Conservation (phyloP, 2,888 invertebrate species). For the Balanococcus diminutus region DNA sequence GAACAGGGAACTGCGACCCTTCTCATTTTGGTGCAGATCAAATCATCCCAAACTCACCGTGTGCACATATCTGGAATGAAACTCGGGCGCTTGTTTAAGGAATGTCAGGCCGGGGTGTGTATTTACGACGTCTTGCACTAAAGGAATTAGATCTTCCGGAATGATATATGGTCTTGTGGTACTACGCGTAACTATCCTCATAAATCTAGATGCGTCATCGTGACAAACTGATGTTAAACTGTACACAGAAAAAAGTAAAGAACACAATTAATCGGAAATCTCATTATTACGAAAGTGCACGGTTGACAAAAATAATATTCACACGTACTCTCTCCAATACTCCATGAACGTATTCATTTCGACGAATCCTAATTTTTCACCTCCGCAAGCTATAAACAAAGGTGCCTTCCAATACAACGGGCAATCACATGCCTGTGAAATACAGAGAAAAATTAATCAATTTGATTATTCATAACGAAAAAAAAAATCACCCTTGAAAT, state of each 20-base stretch:
- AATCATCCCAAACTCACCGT: too few relatives aligned
- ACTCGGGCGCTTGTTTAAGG: slow-evolving; percentile 96
- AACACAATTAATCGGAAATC: neutral
- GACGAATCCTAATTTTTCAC: slow-evolving; percentile 74
- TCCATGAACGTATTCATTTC: slow-evolving; percentile 84
- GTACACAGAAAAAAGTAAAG: slow-evolving; percentile 56
- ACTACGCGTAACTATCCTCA: slow-evolving; percentile 70
- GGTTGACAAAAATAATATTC: neutral
- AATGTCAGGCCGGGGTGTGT: slow-evolving; percentile 97
- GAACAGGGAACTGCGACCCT: neutral
- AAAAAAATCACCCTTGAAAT: neutral
- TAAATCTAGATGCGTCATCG: slow-evolving; percentile 87
- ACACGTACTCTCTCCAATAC: slow-evolving; percentile 89
- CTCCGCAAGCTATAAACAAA: slow-evolving; percentile 85
- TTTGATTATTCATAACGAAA: neutral
- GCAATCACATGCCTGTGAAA: slow-evolving; percentile 81
- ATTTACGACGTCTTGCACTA: slow-evolving; percentile 97
- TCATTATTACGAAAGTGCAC: neutral
- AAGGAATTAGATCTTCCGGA: slow-evolving; percentile 90
- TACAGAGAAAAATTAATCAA: neutral
- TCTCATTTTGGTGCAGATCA: too few relatives aligned
- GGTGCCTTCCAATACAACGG: slow-evolving; percentile 98
- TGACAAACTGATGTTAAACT: slow-evolving; percentile 83
- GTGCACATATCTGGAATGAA: slow-evolving; percentile 97
- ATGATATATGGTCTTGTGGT: slow-evolving; percentile 69